These are phyloP conservation scores for Protomyctophum bolini DNA, from an alignment of 2,113 vertebrate genomes.

Conservation along the genomic window DNA sequence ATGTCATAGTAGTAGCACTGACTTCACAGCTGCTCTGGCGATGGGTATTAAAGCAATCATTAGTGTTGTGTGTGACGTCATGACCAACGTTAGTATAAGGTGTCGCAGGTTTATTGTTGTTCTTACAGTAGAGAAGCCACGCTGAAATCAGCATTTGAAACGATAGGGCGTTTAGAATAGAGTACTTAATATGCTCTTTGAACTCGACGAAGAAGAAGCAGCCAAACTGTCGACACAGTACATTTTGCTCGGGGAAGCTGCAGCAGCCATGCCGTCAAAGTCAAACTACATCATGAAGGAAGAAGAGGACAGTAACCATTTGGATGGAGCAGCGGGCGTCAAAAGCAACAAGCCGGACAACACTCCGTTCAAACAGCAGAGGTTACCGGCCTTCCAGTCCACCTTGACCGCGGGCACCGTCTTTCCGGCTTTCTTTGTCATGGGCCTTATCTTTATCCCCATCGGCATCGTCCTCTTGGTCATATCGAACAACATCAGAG, in stretches of 20 bases:
- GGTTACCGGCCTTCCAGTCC: slow-evolving; percentile 95
- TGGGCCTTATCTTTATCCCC: slow-evolving; percentile 96
- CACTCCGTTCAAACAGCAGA: slow-evolving; percentile 96
- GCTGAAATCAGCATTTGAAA: no score
- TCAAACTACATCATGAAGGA: slow-evolving; percentile 92
- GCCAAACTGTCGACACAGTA: no score
- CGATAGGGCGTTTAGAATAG: no score
- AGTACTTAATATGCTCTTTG: no score
- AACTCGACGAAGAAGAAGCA: no score
- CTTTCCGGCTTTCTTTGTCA: slow-evolving; percentile 94
- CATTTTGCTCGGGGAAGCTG: neutral
- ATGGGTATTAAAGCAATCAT: no score
- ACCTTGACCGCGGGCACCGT: slow-evolving; percentile 95
- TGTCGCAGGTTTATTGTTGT: no score
- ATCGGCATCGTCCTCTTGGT: slow-evolving; percentile 96
- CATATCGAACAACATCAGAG: slow-evolving; percentile 95
- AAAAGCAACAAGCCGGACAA: slow-evolving; percentile 94
- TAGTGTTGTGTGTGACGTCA: no score
- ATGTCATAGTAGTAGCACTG: no score
- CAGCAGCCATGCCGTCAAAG: slow-evolving; percentile 80
- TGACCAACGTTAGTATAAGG: no score
- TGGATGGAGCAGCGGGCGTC: slow-evolving; percentile 55
- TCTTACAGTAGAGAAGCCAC: no score
- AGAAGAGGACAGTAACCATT: slow-evolving; percentile 78
- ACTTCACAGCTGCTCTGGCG: no score